Conservation (phyloP, 2,113 vertebrate genomes). For the Capreolus pygargus region DNA sequence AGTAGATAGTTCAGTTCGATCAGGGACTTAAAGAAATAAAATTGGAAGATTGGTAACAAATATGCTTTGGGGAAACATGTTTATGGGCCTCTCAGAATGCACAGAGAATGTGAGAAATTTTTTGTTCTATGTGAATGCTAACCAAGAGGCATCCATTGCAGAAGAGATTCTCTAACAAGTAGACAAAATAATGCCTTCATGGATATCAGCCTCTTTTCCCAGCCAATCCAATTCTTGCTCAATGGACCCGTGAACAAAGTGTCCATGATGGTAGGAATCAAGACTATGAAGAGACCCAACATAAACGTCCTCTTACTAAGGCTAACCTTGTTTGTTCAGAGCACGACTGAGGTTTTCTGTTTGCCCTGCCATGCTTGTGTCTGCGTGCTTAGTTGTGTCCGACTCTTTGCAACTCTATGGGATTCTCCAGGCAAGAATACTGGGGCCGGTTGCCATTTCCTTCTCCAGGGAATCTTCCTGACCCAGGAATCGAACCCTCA, state of each 20-base stretch:
- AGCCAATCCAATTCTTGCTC: neutral
- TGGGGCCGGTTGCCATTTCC: neutral
- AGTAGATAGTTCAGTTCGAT: neutral
- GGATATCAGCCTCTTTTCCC: neutral
- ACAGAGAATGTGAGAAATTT: neutral
- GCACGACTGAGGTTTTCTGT: neutral
- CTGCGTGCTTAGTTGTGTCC: neutral
- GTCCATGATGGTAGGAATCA: neutral
- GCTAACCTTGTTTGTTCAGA: neutral
- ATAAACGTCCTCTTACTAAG: neutral
- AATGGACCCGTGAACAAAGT: neutral
- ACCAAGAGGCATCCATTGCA: neutral
- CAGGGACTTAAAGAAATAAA: neutral
- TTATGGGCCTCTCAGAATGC: neutral
- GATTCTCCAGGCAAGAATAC: neutral
- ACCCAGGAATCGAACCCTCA: neutral
- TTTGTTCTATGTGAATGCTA: neutral
- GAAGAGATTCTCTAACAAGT: neutral
- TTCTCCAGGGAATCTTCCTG: neutral
- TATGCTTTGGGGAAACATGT: neutral
- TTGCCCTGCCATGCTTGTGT: neutral
- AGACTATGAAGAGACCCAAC: neutral
- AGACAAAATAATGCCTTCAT: neutral
- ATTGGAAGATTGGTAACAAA: neutral
- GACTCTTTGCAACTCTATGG: neutral